phyloP scores from a whole-genome alignment of 2,888 invertebrate species.

The Aproaerema taeniolella region DNA sequence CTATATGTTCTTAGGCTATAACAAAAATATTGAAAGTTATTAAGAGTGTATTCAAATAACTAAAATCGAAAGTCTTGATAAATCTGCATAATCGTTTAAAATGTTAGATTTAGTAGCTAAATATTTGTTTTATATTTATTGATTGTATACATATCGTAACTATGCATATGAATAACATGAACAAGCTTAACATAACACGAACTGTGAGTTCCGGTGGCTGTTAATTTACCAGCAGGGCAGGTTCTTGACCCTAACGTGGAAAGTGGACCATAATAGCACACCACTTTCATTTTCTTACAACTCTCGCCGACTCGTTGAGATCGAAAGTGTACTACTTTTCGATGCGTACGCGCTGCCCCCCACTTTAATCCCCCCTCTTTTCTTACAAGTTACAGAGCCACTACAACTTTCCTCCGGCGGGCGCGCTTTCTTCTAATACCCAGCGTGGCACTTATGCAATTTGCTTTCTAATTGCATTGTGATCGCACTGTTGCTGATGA shows the following conservation, averaged over 20 bases:
- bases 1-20: too few species aligned
- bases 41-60: too few species aligned
- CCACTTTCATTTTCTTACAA: slow-evolving; percentile 80
- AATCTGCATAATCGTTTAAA: slow-evolving; percentile 1
- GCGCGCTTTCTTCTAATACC: slow-evolving; percentile 68
- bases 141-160: slow-evolving; percentile 10
- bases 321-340: slow-evolving; percentile 74
- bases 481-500: slow-evolving; percentile 57
- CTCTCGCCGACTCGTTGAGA: slow-evolving; percentile 72
- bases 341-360: slow-evolving; percentile 65
- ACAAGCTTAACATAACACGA: slow-evolving; percentile 13
- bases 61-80: slow-evolving; percentile 9
- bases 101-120: slow-evolving; percentile 1
- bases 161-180: slow-evolving; percentile 10
- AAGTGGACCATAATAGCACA: slow-evolving; percentile 75
- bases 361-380: slow-evolving; percentile 28
- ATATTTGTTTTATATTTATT: slow-evolving; percentile 6
- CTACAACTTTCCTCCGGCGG: slow-evolving; percentile 63
- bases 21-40: too few species aligned
- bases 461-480: slow-evolving; percentile 76
- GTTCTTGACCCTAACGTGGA: slow-evolving; percentile 69
- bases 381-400: too few species aligned
- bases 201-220: slow-evolving; percentile 28
- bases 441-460: slow-evolving; percentile 60
- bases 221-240: slow-evolving; percentile 54